phyloP scores from a whole-genome alignment of 2,113 vertebrate species.

The Stegostoma tigrinum region DNA sequence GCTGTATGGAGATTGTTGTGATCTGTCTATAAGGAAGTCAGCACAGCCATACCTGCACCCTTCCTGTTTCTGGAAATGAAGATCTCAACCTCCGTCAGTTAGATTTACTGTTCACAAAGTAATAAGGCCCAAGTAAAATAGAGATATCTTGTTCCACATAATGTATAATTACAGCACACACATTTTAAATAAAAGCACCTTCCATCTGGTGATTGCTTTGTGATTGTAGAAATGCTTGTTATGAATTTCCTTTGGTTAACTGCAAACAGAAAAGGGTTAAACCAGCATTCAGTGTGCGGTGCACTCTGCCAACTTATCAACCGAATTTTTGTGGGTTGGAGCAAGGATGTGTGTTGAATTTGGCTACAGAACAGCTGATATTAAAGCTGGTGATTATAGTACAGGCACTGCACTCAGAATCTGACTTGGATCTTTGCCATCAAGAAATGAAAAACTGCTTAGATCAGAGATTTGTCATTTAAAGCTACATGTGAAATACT shows the following conservation, averaged over 20 bases:
- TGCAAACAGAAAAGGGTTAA: conserved; percentile 4
- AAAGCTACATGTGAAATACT: neutral
- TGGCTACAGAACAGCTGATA: conserved; percentile 5
- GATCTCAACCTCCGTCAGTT: neutral
- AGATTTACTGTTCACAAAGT: neutral
- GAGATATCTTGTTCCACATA: neutral
- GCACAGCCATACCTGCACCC: neutral
- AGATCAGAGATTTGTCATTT: conserved; percentile 18
- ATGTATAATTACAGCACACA: neutral
- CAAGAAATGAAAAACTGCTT: neutral
- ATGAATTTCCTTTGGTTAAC: neutral
- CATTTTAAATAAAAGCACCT: neutral
- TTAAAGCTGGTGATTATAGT: conserved; percentile 11
- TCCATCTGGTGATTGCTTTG: neutral
- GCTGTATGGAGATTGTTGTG: neutral
- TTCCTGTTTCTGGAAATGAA: neutral
- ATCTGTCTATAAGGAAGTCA: neutral
- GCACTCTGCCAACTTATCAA: neutral
- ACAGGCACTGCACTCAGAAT: neutral
- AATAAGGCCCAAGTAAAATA: neutral
- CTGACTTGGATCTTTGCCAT: neutral
- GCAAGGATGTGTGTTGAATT: neutral
- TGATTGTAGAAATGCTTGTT: neutral
- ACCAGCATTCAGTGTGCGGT: neutral
- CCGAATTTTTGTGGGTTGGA: neutral